phyloP scores from a whole-genome alignment of 2,797 vertebrate species.

The Pseudotriccus pelzelni region DNA sequence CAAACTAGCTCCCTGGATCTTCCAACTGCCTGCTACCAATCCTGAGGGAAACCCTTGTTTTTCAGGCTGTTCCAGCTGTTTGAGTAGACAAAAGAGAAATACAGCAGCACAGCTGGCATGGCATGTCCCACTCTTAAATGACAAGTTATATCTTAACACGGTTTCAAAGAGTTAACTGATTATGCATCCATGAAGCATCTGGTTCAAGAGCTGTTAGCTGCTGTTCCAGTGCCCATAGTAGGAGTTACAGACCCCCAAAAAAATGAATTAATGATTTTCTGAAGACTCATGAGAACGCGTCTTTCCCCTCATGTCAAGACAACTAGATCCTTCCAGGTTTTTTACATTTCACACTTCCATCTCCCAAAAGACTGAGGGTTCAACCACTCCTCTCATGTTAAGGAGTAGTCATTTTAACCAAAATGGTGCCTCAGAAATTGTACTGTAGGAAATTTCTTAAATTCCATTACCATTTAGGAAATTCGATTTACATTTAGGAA shows the following conservation, averaged over 20 bases:
- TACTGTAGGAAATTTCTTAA: background rate
- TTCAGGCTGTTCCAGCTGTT: background rate
- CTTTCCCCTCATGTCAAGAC: background rate
- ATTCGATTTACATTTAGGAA: background rate
- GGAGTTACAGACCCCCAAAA: background rate
- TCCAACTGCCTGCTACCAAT: background rate
- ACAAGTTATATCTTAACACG: background rate
- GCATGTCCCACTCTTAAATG: background rate
- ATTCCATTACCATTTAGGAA: background rate
- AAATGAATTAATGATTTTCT: background rate
- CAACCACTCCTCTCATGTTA: background rate
- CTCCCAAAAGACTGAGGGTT: background rate
- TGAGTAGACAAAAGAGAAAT: background rate
- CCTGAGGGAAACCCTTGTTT: background rate
- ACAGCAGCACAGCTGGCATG: background rate
- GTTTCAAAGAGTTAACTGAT: background rate
- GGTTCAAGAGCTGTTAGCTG: background rate
- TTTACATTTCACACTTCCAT: background rate
- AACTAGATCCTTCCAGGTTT: background rate
- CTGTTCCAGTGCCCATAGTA: background rate
- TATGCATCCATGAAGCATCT: background rate
- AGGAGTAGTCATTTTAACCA: background rate
- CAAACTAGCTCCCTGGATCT: background rate
- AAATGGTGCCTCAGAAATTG: background rate
- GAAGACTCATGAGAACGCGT: background rate